Conservation (phyloP, 2,888 invertebrate species). For the Parnassius glacialis region DNA sequence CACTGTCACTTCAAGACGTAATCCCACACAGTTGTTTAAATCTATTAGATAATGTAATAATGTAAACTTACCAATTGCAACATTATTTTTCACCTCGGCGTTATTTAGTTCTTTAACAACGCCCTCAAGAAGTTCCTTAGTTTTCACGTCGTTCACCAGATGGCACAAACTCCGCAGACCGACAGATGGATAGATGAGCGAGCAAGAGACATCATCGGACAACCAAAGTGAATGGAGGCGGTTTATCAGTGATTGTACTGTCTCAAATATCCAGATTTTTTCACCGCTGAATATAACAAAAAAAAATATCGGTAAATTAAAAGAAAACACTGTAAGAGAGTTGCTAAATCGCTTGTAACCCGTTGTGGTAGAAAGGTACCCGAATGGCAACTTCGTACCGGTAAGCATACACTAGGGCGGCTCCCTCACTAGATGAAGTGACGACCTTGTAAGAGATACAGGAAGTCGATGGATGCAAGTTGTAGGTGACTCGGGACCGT, state of each 20-base stretch:
- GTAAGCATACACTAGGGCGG: too few relatives aligned
- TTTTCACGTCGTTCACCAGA: slow-evolving; percentile 30
- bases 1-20: too few relatives aligned
- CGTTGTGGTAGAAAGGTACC: too few relatives aligned
- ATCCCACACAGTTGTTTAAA: too few relatives aligned
- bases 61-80: slow-evolving; percentile 43
- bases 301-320: background rate
- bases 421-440: too few relatives aligned
- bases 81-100: slow-evolving; percentile 22
- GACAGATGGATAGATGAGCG: slow-evolving; percentile 47
- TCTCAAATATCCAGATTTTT: slow-evolving; percentile 65
- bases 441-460: too few relatives aligned
- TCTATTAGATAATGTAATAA: background rate
- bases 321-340: too few relatives aligned
- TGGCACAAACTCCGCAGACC: slow-evolving; percentile 35
- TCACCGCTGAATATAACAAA: slow-evolving; percentile 51
- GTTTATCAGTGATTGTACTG: slow-evolving; percentile 39
- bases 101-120: slow-evolving; percentile 33
- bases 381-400: too few relatives aligned
- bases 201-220: slow-evolving; percentile 38
- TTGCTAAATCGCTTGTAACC: too few relatives aligned
- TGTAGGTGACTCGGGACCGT: too few relatives aligned
- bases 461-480: too few relatives aligned
- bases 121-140: slow-evolving; percentile 32
- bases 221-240: slow-evolving; percentile 43